These are phyloP conservation scores for cat (Felis catus) DNA, from an alignment of 2,113 vertebrate species.

Conservation along the genomic window DNA sequence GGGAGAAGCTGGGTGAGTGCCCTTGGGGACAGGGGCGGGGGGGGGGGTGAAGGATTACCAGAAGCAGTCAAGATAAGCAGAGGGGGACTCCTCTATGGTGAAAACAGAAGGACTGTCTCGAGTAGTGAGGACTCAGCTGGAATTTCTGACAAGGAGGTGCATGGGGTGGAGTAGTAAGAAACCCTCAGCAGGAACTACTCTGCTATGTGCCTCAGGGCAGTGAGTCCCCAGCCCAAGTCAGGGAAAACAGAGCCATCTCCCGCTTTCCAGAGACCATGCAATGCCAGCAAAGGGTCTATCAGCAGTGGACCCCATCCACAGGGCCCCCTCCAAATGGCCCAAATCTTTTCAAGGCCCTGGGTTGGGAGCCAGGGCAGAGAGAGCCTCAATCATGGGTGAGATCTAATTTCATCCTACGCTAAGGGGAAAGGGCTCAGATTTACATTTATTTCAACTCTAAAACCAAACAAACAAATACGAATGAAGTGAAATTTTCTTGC, in stretches of 20 bases:
- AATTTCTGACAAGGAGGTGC: background rate
- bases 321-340: background rate
- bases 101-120: background rate
- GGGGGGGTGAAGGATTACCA: background rate
- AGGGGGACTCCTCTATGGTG: too few species aligned
- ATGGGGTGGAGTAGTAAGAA: background rate
- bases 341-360: background rate
- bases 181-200: background rate
- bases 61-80: background rate
- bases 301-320: background rate
- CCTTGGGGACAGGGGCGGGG: background rate
- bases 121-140: background rate
- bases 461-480: conserved; percentile 14
- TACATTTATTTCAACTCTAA: background rate
- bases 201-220: background rate
- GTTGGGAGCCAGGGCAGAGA: background rate
- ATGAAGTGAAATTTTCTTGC: background rate
- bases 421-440: background rate
- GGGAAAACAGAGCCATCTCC: background rate
- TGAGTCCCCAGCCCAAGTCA: background rate
- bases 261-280: background rate
- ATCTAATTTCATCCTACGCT: background rate
- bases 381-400: background rate
- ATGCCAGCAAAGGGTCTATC: background rate
- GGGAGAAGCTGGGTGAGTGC: background rate